phyloP scores from a whole-genome alignment of 2,888 invertebrate species.

The Odontothrips loti region DNA sequence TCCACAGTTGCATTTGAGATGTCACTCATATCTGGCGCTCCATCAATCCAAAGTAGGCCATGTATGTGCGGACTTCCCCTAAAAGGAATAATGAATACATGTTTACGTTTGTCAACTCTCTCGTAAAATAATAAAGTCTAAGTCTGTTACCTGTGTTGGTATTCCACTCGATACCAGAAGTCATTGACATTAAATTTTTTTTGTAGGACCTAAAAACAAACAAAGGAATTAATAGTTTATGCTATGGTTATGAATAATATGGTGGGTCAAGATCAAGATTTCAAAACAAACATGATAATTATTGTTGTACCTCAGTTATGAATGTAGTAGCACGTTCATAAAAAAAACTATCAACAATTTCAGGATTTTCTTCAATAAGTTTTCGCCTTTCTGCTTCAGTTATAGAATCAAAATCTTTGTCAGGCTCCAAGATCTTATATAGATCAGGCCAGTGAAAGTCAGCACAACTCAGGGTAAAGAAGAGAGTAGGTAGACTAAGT shows the following conservation, averaged over 20 bases:
- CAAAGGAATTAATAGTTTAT: too few species aligned
- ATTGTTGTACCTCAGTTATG: too few species aligned
- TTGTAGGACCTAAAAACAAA: too few species aligned
- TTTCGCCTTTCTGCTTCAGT: conserved; percentile 15
- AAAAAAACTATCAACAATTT: conserved; percentile 31
- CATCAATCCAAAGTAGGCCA: conserved; percentile 36
- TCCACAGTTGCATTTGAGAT: conserved; percentile 29
- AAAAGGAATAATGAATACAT: background rate
- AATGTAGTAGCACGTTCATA: conserved; percentile 25
- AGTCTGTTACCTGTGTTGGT: conserved; percentile 19
- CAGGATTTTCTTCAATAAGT: conserved; percentile 33
- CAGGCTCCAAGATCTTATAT: conserved; percentile 27
- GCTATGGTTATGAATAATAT: too few species aligned
- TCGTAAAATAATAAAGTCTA: too few species aligned
- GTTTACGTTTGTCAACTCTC: too few species aligned
- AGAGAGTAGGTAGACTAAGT: conserved; percentile 34
- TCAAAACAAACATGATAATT: too few species aligned
- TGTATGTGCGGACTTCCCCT: conserved; percentile 38
- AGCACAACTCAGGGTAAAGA: conserved; percentile 36
- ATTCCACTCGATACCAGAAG: conserved; percentile 33
- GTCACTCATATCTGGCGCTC: conserved; percentile 32
- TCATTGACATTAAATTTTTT: conserved; percentile 30
- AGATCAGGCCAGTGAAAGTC: conserved; percentile 36
- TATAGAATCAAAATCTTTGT: background rate
- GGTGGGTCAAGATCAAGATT: too few species aligned